phyloP scores from a whole-genome alignment of 2,113 vertebrate species.

The Columba janthina region DNA sequence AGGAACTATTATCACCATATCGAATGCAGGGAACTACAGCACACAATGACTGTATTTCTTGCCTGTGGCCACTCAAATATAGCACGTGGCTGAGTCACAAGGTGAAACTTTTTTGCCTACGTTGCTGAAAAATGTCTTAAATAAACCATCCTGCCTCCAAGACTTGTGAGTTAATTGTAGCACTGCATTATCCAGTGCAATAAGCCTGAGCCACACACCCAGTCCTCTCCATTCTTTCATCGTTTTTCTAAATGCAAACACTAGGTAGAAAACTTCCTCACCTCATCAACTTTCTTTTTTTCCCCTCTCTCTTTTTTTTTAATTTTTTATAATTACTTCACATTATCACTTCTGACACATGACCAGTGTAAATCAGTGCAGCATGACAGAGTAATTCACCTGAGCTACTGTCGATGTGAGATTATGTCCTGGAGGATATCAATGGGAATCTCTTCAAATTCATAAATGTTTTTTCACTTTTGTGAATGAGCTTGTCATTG shows the following conservation, averaged over 20 bases:
- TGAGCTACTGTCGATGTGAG: not conserved
- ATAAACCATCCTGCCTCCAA: not conserved
- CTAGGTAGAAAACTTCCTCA: not conserved
- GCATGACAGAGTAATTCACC: not conserved
- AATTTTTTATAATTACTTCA: not conserved
- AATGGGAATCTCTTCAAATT: not conserved
- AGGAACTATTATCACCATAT: not conserved
- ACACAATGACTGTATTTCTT: not conserved
- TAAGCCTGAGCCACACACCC: not conserved
- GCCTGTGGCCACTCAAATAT: not conserved
- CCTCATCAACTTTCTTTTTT: not conserved
- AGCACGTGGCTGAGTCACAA: not conserved
- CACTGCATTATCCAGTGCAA: not conserved
- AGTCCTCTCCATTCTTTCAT: not conserved
- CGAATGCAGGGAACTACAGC: not conserved
- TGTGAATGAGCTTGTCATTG: not conserved
- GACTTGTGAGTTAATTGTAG: not conserved
- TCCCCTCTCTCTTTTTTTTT: not conserved
- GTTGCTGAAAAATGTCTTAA: not conserved
- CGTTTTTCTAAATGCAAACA: not conserved
- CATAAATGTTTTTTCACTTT: not conserved
- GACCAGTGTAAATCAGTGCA: not conserved
- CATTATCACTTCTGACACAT: not conserved
- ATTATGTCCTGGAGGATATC: not conserved
- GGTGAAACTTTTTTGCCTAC: not conserved